Conservation (phyloP, 1,140 invertebrate species). For the Eupristina koningsbergeri region DNA sequence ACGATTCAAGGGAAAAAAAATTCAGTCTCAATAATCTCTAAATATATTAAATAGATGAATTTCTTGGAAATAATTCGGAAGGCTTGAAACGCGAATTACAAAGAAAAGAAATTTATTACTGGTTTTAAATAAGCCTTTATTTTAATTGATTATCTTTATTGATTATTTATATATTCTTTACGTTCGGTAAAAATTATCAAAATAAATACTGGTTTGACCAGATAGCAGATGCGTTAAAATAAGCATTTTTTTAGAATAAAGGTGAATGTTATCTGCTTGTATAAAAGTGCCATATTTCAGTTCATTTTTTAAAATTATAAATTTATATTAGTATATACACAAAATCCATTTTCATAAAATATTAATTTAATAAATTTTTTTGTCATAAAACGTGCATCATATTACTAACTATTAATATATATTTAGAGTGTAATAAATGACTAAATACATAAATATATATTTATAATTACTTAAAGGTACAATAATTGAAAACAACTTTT, state of each 20-base stretch:
- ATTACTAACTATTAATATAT: too few relatives aligned
- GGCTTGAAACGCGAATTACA: not conserved
- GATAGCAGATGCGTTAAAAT: not conserved
- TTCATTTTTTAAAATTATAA: not conserved
- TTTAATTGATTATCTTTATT: slow-evolving; percentile 11
- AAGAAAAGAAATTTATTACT: slow-evolving; percentile 3
- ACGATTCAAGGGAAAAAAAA: too few relatives aligned
- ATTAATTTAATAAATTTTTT: not conserved
- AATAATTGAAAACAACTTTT: too few relatives aligned
- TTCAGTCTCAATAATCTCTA: not conserved
- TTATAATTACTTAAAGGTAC: too few relatives aligned
- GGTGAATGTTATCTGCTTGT: not conserved
- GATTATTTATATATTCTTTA: not conserved
- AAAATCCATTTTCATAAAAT: not conserved
- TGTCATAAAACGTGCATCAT: too few relatives aligned
- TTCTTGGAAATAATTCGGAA: slow-evolving; percentile 2
- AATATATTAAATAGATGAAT: slow-evolving; percentile 4
- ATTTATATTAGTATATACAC: not conserved
- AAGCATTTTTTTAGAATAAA: not conserved
- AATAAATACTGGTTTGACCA: not conserved
- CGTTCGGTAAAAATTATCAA: not conserved
- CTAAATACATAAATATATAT: too few relatives aligned
- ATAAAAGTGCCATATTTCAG: not conserved
- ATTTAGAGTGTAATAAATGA: too few relatives aligned
- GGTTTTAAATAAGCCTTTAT: not conserved